A percentile compares a stretch with the other conserved stretches of the same genome.
Evolutionary conservation across 2,888 invertebrate species (phyloP).

Genomic region (Anthophora plumipes): DNA sequence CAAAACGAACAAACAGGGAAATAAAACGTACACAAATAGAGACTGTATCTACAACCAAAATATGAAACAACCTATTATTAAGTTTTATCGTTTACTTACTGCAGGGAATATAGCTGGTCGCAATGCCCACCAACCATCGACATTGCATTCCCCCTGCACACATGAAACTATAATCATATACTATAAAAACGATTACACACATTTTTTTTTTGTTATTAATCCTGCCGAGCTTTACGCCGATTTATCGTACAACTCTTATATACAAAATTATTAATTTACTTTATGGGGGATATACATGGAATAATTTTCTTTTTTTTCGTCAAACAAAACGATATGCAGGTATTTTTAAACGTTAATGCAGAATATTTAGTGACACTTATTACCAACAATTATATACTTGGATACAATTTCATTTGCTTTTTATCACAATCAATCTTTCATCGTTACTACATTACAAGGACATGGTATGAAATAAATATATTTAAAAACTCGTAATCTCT

Average conservation of each 20-base stretch:
- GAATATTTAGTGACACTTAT: slow-evolving; percentile 5
- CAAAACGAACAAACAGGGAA: slow-evolving; percentile 47
- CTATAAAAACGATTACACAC: slow-evolving; percentile 66
- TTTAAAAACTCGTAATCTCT: slow-evolving; percentile 40
- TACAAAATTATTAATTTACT: slow-evolving; percentile 12
- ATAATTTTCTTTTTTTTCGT: not conserved
- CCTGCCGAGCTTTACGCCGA: slow-evolving; percentile 3
- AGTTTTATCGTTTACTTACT: slow-evolving; percentile 82
- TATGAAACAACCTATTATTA: slow-evolving; percentile 61
- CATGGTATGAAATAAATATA: not conserved
- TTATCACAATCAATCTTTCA: not conserved
- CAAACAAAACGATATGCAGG: not conserved
- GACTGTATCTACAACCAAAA: slow-evolving; percentile 49
- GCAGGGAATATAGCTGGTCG: slow-evolving; percentile 84
- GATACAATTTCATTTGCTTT: slow-evolving; percentile 4
- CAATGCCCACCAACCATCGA: slow-evolving; percentile 84
- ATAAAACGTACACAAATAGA: slow-evolving; percentile 38
- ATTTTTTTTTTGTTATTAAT: slow-evolving; percentile 47
- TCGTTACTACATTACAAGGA: slow-evolving; percentile 8
- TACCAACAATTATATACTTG: slow-evolving; percentile 7
- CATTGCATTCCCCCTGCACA: slow-evolving; percentile 85
- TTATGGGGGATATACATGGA: not conserved
- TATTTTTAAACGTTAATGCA: not conserved
- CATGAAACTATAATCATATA: slow-evolving; percentile 81
- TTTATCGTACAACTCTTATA: slow-evolving; percentile 6